phyloP scores from a whole-genome alignment of 2,797 vertebrate genomes.

The Hoplostethus atlanticus region DNA sequence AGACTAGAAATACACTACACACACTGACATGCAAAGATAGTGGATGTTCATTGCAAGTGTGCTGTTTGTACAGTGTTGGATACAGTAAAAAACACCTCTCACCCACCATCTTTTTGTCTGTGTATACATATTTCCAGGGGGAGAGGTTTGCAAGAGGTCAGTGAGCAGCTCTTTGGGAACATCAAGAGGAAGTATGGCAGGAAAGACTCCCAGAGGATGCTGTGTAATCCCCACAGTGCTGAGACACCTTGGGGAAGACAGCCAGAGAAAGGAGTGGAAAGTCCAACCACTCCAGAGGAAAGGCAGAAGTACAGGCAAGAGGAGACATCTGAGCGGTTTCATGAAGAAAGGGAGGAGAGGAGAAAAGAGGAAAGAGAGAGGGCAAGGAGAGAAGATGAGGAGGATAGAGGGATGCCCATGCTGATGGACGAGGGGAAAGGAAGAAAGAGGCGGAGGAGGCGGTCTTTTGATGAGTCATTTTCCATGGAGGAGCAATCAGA shows the following conservation, averaged over 20 bases:
- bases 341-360: constrained; percentile 78
- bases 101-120: constrained; percentile 37
- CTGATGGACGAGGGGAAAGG: constrained; percentile 81
- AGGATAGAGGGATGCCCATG: constrained; percentile 80
- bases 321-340: constrained; percentile 66
- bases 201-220: constrained; percentile 89
- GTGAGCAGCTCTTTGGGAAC: constrained; percentile 88
- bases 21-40: neutral
- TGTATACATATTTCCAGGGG: constrained; percentile 82
- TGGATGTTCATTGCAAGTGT: neutral
- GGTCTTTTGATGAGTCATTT: constrained; percentile 89
- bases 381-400: constrained; percentile 75
- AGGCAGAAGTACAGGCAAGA: constrained; percentile 84
- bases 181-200: constrained; percentile 94
- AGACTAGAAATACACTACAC: neutral
- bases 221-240: constrained; percentile 82
- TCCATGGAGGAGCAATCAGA: constrained; percentile 86
- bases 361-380: constrained; percentile 76
- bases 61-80: neutral
- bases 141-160: constrained; percentile 86
- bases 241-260: constrained; percentile 91
- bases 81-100: constrained; percentile 17
- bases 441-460: constrained; percentile 83
- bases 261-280: constrained; percentile 88
- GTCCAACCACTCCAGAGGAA: constrained; percentile 84